Evolutionary conservation across 2,797 vertebrate species (phyloP), one percentile per base, ranked within the genome.

Genomic region (Echiichthys vipera): DNA sequence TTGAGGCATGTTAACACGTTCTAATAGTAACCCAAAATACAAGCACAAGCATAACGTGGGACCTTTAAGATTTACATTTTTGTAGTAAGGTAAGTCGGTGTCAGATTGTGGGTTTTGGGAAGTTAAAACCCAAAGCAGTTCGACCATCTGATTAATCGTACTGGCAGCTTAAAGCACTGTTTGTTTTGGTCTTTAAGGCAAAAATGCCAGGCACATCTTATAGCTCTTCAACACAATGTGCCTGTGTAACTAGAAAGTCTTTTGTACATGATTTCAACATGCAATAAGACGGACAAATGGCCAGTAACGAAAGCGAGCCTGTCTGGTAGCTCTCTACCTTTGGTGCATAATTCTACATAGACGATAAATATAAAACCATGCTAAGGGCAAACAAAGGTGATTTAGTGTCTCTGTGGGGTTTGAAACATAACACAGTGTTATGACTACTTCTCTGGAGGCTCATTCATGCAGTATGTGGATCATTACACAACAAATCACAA

Each of bases 311-410:
- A 54, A 36, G 14, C 36, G 34, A 27, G 36, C 40, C 5, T 34
- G 17, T 2, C 13, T 22, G 20, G 14, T 65, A 5, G 8, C 20
- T 36, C 17, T 47, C 24, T 25, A 42, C 20, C 24, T 74, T 30
- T 20, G 13, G 29, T 72, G 14, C 22, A 15, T 25, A 53, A 30
- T 14, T 22, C 46, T 51, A 6, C 51, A 55, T n/a, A 14, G 36
- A 27, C 50, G 40, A 34, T 39, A 62, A 66, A 76, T 42, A 11
- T 36, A 57, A 70, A 80, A 27, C 22, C 62, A 37, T 0, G 3
- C 36, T 29, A 55, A 74, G 84, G n/a, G 66, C 56, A 68, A 73
- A 77, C 62, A 27, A 37, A 76, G 78, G 59, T 25, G 74, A 81
- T 72, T 36, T 74, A 51, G 18, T 40, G 56, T 53, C 30, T 65